Evolutionary conservation across 2,888 invertebrate species (phyloP), one percentile per base, ranked within the genome.

Genomic region (Eilema caniola): DNA sequence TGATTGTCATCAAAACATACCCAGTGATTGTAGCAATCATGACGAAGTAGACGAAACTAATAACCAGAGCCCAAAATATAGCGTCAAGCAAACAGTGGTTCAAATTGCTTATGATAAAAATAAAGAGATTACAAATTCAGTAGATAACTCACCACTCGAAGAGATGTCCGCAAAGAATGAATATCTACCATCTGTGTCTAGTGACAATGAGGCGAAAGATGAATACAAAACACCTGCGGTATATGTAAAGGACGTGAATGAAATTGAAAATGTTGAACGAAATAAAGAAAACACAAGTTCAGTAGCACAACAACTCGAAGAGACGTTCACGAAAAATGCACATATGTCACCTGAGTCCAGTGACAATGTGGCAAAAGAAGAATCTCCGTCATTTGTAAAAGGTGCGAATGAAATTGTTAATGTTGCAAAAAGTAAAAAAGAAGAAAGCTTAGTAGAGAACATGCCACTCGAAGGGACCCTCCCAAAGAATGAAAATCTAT

Each of bases 131-230:
- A 41, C 16, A 60, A 66, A 7, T n/a, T 41, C 33, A 28, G 3
- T 41, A 60, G 41, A 57, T 57, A 24, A 37, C 64, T 33, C 62
- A 11, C 41, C 59, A 62, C 37, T 47, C 14, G 33, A 31, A 12
- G 62, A 61, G n/a, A 62, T 60, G 23, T n/a, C 61, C 14, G 14
- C 16, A 23, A 47, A 65, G 7, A 56, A 68, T 33, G 60, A 65
- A 62, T 72, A 47, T 53, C 25, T 66, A 4, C 57, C 65, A 28
- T n/a, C 63, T 23, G n/a, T n/a, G n/a, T n/a, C n/a, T n/a, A n/a
- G n/a, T n/a, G 57, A 33, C 8, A 63, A 67, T 33, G 60, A 56
- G 24, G 11, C 8, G 0, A 56, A 60, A 37, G 67, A 61, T 37
- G 60, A 62, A n/a, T 33, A 33, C 25, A n/a, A 47, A 20, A 23